phyloP scores from a whole-genome alignment of 1,140 invertebrate species.

The Drosophila orosa region DNA sequence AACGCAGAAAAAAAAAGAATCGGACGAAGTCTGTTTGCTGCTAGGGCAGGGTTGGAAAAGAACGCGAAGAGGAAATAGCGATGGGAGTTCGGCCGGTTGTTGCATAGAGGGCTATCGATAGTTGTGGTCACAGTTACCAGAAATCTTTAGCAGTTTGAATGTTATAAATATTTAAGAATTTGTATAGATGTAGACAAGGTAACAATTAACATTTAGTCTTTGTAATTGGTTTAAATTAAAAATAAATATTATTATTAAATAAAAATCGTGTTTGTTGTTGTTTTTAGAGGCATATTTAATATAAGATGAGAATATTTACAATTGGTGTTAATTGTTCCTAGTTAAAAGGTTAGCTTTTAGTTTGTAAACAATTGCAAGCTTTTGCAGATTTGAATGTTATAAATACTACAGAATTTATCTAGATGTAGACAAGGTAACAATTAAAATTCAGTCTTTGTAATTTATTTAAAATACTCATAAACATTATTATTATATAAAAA shows the following conservation, averaged over 20 bases:
- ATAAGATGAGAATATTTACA: too few relatives aligned
- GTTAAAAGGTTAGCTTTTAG: too few relatives aligned
- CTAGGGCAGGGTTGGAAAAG: conserved; percentile 80
- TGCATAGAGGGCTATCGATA: conserved; percentile 17
- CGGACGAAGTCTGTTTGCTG: conserved; percentile 69
- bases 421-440: too few relatives aligned
- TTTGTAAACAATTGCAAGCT: too few relatives aligned
- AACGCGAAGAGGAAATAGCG: conserved; percentile 64
- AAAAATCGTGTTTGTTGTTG: too few relatives aligned
- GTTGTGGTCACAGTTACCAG: not conserved
- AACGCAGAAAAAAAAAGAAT: conserved; percentile 83
- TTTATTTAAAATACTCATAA: not conserved
- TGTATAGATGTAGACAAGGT: too few relatives aligned
- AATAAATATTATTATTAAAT: too few relatives aligned
- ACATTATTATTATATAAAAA: too few relatives aligned
- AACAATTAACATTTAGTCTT: too few relatives aligned
- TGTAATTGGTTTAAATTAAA: not conserved
- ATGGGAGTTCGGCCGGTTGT: conserved; percentile 12
- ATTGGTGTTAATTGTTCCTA: too few relatives aligned
- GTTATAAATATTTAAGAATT: not conserved
- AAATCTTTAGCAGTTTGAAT: not conserved
- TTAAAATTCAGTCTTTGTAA: too few relatives aligned
- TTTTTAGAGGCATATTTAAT: too few relatives aligned
- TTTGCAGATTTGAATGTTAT: not conserved
- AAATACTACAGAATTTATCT: not conserved